Conservation (phyloP, 2,113 vertebrate genomes). For the Anhinga anhinga region DNA sequence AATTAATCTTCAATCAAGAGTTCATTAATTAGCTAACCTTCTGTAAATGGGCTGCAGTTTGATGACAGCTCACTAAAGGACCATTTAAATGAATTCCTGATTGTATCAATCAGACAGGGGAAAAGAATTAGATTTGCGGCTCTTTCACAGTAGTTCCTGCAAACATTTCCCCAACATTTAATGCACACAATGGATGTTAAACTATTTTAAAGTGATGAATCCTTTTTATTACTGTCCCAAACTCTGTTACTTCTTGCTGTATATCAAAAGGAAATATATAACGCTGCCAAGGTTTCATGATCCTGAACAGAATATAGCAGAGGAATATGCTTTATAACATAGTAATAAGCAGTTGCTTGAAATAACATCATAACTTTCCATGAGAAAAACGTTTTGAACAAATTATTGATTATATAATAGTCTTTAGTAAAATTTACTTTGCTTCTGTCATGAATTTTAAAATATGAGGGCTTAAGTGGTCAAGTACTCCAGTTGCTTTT, state of each 20-base stretch:
- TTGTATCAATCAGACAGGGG: constrained; percentile 48
- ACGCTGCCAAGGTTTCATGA: constrained; percentile 18
- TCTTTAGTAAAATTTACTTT: constrained; percentile 65
- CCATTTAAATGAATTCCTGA: constrained; percentile 58
- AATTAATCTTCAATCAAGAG: constrained; percentile 76
- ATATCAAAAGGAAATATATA: constrained; percentile 32
- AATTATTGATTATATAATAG: constrained; percentile 63
- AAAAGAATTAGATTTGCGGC: constrained; percentile 35
- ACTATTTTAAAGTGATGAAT: constrained; percentile 44
- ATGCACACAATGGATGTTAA: constrained; percentile 34
- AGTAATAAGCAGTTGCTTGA: constrained; percentile 37
- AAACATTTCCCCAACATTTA: constrained; percentile 60
- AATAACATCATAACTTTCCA: constrained; percentile 55
- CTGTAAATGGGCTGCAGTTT: constrained; percentile 72
- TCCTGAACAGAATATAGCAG: constrained; percentile 27
- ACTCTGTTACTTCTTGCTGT: constrained; percentile 37
- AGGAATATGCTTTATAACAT: constrained; percentile 30
- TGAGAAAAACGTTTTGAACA: constrained; percentile 53
- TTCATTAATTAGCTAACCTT: constrained; percentile 76
- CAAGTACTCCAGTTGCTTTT: constrained; percentile 33
- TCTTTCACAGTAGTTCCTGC: constrained; percentile 43
- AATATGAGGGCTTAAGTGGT: constrained; percentile 34
- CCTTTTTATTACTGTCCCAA: constrained; percentile 54
- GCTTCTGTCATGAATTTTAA: constrained; percentile 41
- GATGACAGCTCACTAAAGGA: constrained; percentile 63